Evolutionary conservation across 2,797 vertebrate genomes (phyloP).

Genomic region (Sebastes trivittatus): DNA sequence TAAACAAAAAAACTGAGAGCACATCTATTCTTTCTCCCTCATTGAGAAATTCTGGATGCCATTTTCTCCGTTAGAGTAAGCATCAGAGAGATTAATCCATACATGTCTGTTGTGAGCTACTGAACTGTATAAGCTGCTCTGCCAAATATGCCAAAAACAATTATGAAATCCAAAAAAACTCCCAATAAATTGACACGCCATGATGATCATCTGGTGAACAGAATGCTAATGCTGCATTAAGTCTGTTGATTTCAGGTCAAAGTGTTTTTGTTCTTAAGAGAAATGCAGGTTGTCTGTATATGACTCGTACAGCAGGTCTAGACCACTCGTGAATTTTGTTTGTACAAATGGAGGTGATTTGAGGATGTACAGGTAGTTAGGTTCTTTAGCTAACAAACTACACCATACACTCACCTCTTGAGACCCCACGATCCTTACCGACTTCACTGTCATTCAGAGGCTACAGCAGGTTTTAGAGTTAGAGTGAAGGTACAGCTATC

Average conservation of each 20-base stretch:
- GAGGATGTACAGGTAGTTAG: background rate
- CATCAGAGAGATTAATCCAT: no score
- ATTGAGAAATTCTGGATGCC: no score
- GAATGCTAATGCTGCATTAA: background rate
- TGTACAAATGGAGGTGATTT: background rate
- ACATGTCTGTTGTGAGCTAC: no score
- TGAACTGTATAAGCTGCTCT: background rate
- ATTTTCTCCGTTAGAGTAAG: no score
- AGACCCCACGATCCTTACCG: no score
- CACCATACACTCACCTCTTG: no score
- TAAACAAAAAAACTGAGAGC: background rate
- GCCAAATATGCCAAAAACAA: background rate
- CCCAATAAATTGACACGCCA: no score
- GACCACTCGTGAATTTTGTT: background rate
- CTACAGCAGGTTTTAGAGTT: no score
- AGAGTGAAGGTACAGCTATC: no score
- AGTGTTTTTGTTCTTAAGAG: background rate
- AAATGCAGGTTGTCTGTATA: no score
- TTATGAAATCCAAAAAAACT: no score
- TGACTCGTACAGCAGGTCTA: background rate
- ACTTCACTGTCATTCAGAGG: no score
- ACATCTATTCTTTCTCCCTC: background rate
- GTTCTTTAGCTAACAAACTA: background rate
- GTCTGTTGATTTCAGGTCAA: background rate
- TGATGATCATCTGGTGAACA: background rate